These are phyloP conservation scores for Distichodus sexfasciatus DNA, from an alignment of 2,797 vertebrate species.

Conservation along the genomic window DNA sequence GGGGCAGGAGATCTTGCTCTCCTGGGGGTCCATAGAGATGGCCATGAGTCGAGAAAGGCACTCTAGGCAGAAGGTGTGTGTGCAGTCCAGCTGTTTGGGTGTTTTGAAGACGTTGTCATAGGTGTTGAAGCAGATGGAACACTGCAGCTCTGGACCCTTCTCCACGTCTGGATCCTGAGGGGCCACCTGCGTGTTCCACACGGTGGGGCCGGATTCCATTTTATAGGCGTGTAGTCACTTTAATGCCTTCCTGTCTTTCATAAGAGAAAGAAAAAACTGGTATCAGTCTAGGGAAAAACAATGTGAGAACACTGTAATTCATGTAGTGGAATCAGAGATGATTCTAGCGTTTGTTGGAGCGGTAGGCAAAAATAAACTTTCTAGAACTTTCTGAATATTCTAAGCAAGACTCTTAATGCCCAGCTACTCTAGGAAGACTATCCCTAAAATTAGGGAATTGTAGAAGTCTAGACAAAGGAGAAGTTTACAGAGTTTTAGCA, in stretches of 20 bases:
- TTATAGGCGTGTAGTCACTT: conserved; percentile 47
- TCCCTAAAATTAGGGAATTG: too few species aligned
- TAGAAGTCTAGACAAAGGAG: too few species aligned
- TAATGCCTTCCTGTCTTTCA: background rate
- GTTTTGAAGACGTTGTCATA: conserved; percentile 97
- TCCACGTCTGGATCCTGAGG: conserved; percentile 42
- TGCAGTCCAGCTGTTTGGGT: conserved; percentile 88
- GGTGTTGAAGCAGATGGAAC: conserved; percentile 92
- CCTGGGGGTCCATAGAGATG: conserved; percentile 61
- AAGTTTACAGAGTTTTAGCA: too few species aligned
- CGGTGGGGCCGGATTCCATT: conserved; percentile 65
- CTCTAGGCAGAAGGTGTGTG: conserved; percentile 93
- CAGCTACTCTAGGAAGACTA: too few species aligned
- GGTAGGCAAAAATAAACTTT: too few species aligned
- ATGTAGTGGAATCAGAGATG: too few species aligned
- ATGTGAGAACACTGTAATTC: too few species aligned
- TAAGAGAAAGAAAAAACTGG: background rate
- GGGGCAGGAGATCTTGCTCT: conserved; percentile 80
- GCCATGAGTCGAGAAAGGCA: conserved; percentile 89
- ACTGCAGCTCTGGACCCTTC: conserved; percentile 78
- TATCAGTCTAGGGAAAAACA: background rate
- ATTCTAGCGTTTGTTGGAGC: too few species aligned
- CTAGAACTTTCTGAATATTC: too few species aligned
- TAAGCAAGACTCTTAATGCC: too few species aligned
- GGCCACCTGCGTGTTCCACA: conserved; percentile 74